Conservation (phyloP, 2,888 invertebrate species). For the Chalcosyrphus nemorum region DNA sequence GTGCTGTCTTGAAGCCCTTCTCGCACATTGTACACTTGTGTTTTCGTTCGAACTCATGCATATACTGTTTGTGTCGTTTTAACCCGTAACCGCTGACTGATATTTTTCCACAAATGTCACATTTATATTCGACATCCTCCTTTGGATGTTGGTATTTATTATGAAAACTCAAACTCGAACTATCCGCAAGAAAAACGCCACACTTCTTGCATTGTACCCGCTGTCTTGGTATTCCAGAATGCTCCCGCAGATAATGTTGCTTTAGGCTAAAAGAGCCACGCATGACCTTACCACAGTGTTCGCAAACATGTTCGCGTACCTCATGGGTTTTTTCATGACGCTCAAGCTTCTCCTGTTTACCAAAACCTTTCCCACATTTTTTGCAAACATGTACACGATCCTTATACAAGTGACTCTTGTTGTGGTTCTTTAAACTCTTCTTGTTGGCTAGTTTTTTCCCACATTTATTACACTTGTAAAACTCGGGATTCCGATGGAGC, state of each 20-base stretch:
- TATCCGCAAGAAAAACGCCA: slow-evolving; percentile 69
- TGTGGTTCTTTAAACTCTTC: slow-evolving; percentile 68
- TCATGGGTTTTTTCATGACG: slow-evolving; percentile 72
- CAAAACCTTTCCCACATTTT: slow-evolving; percentile 71
- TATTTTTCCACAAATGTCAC: slow-evolving; percentile 74
- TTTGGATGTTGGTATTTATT: slow-evolving; percentile 74
- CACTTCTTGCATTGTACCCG: slow-evolving; percentile 72
- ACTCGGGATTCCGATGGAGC: slow-evolving; percentile 74
- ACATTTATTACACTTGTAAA: slow-evolving; percentile 74
- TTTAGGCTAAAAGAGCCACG: not conserved
- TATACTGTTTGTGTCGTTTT: slow-evolving; percentile 73
- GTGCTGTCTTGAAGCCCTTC: slow-evolving; percentile 74
- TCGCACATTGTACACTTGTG: slow-evolving; percentile 74
- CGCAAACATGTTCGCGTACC: slow-evolving; percentile 71
- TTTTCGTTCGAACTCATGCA: slow-evolving; percentile 73
- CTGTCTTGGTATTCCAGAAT: slow-evolving; percentile 62
- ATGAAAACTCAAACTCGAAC: slow-evolving; percentile 71
- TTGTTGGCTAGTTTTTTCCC: slow-evolving; percentile 67
- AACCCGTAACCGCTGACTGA: slow-evolving; percentile 73
- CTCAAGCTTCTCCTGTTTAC: slow-evolving; percentile 63
- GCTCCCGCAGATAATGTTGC: slow-evolving; percentile 17
- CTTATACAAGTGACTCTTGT: slow-evolving; percentile 55
- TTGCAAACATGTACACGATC: slow-evolving; percentile 62
- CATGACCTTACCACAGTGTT: slow-evolving; percentile 74
- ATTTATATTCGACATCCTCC: slow-evolving; percentile 66